Base-by-base conservation (phyloP, 2,888 invertebrate genomes). In the Polyploca ridens region DNA sequence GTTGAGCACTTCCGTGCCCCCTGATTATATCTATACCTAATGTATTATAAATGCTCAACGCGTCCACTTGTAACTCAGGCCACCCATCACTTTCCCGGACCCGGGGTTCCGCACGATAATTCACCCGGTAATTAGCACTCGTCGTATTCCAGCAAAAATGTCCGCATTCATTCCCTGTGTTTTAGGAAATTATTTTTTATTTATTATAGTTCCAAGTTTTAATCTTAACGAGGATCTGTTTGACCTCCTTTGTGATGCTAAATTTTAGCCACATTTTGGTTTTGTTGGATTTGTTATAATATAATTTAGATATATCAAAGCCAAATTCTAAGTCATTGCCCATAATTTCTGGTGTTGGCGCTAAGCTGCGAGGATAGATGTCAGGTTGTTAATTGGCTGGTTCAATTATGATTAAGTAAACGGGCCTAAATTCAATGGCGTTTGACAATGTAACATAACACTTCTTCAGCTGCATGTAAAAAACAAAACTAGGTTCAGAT, bases 91-190 rank as follows among this genome's bases (percentile, higher is more conserved):
- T 70, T 68, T 70, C 74, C 71, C 67, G 69, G 73, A 76, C 77
- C 69, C 77, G 76, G 62, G 65, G 81, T 80, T 84, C 84, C 80
- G 85, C 85, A 84, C 88, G 85, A 89, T 91, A 92, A 91, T 91
- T 91, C 83, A 87, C 84, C 82, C 77, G 72, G 85, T 92, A 93
- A 93, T 93, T 93, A 93, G 91, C 90, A 90, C 87, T 91, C 88
- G 82, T 86, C 85, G 88, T 87, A 81, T 86, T 85, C 83, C 85
- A 81, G 87, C 87, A 87, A 89, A 90, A 92, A 90, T 90, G 90
- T 90, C 88, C 85, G 85, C 83, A 80, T 80, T 83, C 79, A 79
- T 82, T 81, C 79, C 77, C 78, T 83, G 77, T 82, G 81, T 82
- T 84, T 80, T 85, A 79, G 79, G 70, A 84, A 86, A 88, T 88